Base-by-base conservation (phyloP, 1,140 invertebrate species). In the Dermatophagoides farinae region DNA sequence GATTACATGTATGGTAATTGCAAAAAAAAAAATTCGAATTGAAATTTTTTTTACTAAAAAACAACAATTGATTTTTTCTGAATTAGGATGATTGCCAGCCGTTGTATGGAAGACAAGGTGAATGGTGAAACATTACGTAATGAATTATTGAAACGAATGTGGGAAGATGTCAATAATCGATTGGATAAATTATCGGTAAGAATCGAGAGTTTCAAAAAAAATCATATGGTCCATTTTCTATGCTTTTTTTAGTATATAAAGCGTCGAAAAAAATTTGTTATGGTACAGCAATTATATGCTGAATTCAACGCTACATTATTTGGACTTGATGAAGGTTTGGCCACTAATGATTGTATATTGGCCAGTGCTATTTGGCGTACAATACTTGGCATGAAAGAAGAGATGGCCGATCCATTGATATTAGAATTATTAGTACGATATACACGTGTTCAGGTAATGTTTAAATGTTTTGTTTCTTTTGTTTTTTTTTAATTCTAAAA, bases 221-320 rank as follows among this genome's bases (percentile, higher is more conserved):
- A 18, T 22, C 16, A 6, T 25, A 11, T 25, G 18, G 8, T 25
- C 22, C 6, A 6, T 18, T n/a, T 50, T 9, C 1, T 37, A 49
- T 5, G 4, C 11, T 2, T 53, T 53, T 53, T 53, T n/a, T 61
- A 59, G 51, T 20, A 1, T n/a, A 50, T 63, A 6, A 20, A 39
- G 20, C 5, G 50, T 5, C 20, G 22, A 41, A 25, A 25, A 22
- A 50, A 52, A 37, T 22, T 59, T 5, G 40, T 43, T 1, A 23
- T 39, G 9, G 10, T 73, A 44, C 16, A 63, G 49, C 64, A 78
- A 57, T 68, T 88, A 8, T 80, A 78, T 11, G 75, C 84, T 63
- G 82, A 88, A 68, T 85, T 89, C 70, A 82, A 86, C 71, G 84
- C 84, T n/a, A 79, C 83, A 46, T 67, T 90, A 23, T 77, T 89